phyloP scores from a whole-genome alignment of 2,888 invertebrate genomes.

The Caenorhabditis doughertyi region DNA sequence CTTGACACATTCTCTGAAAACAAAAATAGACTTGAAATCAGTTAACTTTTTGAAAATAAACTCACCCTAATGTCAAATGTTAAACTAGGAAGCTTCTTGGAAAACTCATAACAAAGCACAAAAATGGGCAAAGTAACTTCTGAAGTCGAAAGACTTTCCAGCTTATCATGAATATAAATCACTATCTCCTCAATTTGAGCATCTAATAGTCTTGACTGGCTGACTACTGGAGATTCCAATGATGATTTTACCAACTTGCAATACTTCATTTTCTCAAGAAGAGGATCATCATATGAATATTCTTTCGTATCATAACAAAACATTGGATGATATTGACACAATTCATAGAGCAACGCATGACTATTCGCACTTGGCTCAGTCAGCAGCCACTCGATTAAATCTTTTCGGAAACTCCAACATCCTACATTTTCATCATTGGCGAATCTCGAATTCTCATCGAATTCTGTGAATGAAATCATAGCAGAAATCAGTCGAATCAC shows the following conservation, averaged over 20 bases:
- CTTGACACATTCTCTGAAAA: conserved; percentile 13
- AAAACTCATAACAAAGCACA: conserved; percentile 38
- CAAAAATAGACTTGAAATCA: not conserved
- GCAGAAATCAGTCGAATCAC: conserved; percentile 40
- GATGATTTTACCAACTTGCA: not conserved
- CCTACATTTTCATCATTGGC: conserved; percentile 32
- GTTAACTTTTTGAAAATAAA: not conserved
- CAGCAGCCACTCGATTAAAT: conserved; percentile 47
- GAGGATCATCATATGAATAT: not conserved
- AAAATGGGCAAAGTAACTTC: conserved; percentile 26
- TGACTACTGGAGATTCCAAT: not conserved
- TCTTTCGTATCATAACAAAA: conserved; percentile 36
- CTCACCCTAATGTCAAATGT: conserved; percentile 9
- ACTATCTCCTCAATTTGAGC: conserved; percentile 25
- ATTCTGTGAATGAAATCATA: conserved; percentile 42
- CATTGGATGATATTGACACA: conserved; percentile 49
- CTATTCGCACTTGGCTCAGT: conserved; percentile 17
- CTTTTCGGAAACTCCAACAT: conserved; percentile 51
- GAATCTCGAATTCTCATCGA: conserved; percentile 40
- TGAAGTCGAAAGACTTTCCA: conserved; percentile 7
- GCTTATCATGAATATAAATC: conserved; percentile 1
- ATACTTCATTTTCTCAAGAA: not conserved
- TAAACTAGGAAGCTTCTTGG: conserved; percentile 1
- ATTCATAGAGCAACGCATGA: conserved; percentile 30
- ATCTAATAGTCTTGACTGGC: not conserved